Base-by-base conservation (phyloP, 2,113 vertebrate genomes). In the Regulus satrapa region DNA sequence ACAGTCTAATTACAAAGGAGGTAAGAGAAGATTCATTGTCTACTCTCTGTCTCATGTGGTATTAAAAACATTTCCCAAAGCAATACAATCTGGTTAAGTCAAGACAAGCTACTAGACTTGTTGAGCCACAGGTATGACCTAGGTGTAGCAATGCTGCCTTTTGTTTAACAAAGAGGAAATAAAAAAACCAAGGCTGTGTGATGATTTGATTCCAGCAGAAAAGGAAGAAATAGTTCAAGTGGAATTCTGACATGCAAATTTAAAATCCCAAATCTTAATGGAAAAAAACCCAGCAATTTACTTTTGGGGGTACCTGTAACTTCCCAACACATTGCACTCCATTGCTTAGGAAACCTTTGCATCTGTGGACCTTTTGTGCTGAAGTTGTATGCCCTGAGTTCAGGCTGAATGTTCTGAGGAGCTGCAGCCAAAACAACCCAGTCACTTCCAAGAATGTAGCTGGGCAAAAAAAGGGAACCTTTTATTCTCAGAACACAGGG, bases 401-500 rank as follows among this genome's bases (percentile, higher is more conserved):
- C 89, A 92, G 78, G 49, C 84, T 80, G 71, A 91, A 38, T 85
- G 76, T 85, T 95, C 78, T 73, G 78, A 95, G 63, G 15, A 89
- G 56, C 55, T 83, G 71, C 71, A 95, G 94, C 93, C 94, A 96
- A 96, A 97, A 96, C 87, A 96, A 85, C 85, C 28, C 63, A 4
- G 62, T 66, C 85, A 85, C 78, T 95, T 96, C 81, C 89, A 95
- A 96, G 87, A 96, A 96, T 20, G 71, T 79, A 79, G 71, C 67
- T 77, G 63, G 74, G 77, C 8, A 32, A 58, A 94, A 94, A 91
- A 91, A 95, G 68, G 18, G 78, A 75, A 89, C 19, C 87, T 93
- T 96, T 96, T 93, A 95, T 94, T 94, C 7, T 1, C 59, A 92
- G 59, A 95, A 95, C 67, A 95, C 74, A 93, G 46, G 59, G 82